phyloP scores from a whole-genome alignment of 2,888 invertebrate species.

The Sisyra terminalis region DNA sequence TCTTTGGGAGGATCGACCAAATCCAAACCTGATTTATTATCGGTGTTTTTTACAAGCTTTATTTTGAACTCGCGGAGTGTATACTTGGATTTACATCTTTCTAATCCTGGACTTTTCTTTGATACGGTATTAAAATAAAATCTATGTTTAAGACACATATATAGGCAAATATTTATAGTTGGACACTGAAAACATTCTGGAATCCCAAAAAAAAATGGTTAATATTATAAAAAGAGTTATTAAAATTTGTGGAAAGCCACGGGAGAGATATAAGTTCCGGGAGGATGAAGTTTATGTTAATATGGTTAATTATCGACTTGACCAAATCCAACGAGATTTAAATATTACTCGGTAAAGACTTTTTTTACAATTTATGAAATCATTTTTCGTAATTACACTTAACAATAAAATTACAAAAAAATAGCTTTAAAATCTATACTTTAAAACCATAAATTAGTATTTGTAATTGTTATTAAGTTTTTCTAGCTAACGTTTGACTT shows the following conservation, averaged over 20 bases:
- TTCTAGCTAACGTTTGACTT: too few relatives aligned
- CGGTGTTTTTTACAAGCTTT: neutral
- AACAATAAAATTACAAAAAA: too few relatives aligned
- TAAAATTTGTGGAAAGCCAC: too few relatives aligned
- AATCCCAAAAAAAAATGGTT: neutral
- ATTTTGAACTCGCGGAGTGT: neutral
- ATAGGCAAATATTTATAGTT: neutral
- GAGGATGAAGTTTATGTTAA: slow-evolving; percentile 1
- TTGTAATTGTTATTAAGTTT: too few relatives aligned
- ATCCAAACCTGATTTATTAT: too few relatives aligned
- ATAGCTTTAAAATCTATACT: too few relatives aligned
- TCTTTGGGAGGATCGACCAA: too few relatives aligned
- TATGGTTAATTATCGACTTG: slow-evolving; percentile 1
- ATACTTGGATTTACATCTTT: neutral
- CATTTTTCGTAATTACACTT: too few relatives aligned
- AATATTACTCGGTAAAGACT: neutral
- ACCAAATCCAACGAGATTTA: neutral
- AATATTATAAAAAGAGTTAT: too few relatives aligned
- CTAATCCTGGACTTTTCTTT: slow-evolving; percentile 2
- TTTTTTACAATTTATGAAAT: too few relatives aligned
- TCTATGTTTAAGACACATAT: neutral
- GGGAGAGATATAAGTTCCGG: neutral
- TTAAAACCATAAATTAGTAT: too few relatives aligned
- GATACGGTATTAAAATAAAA: neutral
- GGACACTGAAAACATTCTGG: neutral